Percentiles rank a stretch among this genome's conserved stretches.
phyloP scores from a whole-genome alignment of 2,113 vertebrate species.

The Hemichromis elongatus region DNA sequence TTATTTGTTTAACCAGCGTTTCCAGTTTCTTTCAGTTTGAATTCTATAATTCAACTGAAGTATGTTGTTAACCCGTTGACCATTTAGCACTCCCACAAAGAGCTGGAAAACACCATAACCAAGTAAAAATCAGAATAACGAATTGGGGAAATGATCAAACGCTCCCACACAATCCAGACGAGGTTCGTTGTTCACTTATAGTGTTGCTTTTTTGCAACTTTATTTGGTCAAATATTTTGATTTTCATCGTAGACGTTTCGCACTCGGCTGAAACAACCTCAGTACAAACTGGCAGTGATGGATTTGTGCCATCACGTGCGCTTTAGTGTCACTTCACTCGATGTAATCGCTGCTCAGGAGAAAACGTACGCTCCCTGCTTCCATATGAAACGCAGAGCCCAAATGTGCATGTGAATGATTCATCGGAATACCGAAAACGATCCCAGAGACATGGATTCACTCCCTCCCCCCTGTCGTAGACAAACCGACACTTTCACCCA shows the following conservation, averaged over 20 bases:
- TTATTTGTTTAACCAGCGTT: neutral
- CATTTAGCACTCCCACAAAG: neutral
- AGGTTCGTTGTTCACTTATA: neutral
- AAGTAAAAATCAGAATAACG: neutral
- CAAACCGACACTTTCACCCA: neutral
- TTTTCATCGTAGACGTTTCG: neutral
- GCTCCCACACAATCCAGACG: neutral
- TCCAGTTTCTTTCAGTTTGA: neutral
- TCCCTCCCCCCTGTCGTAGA: neutral
- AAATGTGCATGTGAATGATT: slow-evolving; percentile 50
- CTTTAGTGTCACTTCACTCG: neutral
- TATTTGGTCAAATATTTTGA: neutral
- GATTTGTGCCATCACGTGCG: neutral
- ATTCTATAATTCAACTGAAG: neutral
- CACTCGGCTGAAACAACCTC: neutral
- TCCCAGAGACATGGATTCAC: neutral
- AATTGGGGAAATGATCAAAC: neutral
- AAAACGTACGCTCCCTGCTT: neutral
- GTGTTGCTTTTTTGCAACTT: neutral
- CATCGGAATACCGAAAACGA: slow-evolving; percentile 23
- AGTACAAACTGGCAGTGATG: neutral
- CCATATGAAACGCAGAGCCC: neutral
- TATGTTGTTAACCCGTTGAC: neutral
- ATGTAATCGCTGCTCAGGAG: neutral
- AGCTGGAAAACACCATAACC: neutral